A percentile compares a stretch with the other conserved stretches of the same genome.
phyloP scores from a whole-genome alignment of 2,888 invertebrate species.

The Zygogramma bicolorata region DNA sequence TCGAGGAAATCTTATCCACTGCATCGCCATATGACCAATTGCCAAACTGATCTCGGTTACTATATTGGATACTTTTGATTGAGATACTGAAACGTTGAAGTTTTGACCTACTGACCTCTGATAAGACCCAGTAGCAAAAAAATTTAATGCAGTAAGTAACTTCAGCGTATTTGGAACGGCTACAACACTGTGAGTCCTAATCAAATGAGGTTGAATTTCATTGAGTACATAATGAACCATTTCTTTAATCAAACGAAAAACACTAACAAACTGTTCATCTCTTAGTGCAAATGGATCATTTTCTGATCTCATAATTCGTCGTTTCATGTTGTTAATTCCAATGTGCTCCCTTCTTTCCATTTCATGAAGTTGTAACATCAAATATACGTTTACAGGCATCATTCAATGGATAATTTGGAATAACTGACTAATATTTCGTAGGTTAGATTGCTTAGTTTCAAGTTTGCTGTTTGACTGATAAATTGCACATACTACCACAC shows the following conservation, averaged over 20 bases:
- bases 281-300: not conserved
- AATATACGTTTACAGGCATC: too few species aligned
- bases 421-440: too few species aligned
- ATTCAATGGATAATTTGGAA: too few species aligned
- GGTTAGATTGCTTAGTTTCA: too few species aligned
- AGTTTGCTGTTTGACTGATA: too few species aligned
- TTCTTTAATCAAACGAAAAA: constrained; percentile 6
- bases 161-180: not conserved
- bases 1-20: constrained; percentile 7
- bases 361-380: too few species aligned
- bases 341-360: not conserved
- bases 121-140: constrained; percentile 1
- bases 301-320: not conserved
- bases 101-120: constrained; percentile 6
- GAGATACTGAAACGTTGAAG: not conserved
- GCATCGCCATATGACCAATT: not conserved
- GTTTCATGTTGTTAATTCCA: not conserved
- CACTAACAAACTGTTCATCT: too few species aligned
- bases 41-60: not conserved
- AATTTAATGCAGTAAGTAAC: constrained; percentile 1
- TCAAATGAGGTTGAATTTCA: constrained; percentile 11
- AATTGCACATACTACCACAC: too few species aligned
- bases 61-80: not conserved
- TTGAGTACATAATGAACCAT: not conserved
- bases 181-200: not conserved